A percentile compares a stretch with the other conserved stretches of the same genome.
phyloP scores from a whole-genome alignment of 2,113 vertebrate species.

The Centropus bengalensis region DNA sequence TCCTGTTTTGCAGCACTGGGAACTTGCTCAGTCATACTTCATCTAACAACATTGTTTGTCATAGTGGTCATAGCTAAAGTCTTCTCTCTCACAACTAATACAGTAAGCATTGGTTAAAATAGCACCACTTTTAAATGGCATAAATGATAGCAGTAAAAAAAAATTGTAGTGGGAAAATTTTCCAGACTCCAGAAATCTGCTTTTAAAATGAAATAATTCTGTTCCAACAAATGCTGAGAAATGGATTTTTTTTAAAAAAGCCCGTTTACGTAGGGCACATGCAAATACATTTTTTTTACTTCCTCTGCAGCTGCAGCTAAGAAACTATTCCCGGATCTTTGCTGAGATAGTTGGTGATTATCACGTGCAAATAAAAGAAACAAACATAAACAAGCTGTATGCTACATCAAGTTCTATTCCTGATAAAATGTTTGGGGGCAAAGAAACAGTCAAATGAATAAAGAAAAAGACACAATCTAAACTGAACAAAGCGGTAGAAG shows the following conservation, averaged over 20 bases:
- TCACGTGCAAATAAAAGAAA: conserved; percentile 37
- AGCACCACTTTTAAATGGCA: background rate
- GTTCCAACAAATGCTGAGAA: conserved; percentile 44
- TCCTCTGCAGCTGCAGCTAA: conserved; percentile 62
- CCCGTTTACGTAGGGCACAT: conserved; percentile 17
- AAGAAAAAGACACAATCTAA: background rate
- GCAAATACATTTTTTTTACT: conserved; percentile 28
- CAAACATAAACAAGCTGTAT: conserved; percentile 33
- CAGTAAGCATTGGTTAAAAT: background rate
- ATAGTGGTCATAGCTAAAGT: background rate
- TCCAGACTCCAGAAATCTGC: background rate
- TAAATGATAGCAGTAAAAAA: background rate
- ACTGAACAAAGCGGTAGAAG: background rate
- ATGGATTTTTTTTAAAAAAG: conserved; percentile 10
- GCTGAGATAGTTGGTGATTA: conserved; percentile 47
- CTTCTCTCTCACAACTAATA: background rate
- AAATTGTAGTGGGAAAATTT: background rate
- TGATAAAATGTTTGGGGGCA: background rate
- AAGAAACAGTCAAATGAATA: background rate
- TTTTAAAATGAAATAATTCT: conserved; percentile 40
- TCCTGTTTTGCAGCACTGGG: background rate
- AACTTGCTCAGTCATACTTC: background rate
- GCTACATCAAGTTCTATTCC: conserved; percentile 15
- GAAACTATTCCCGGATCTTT: conserved; percentile 59
- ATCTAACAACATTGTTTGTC: background rate